These are phyloP conservation scores for Euschistus heros DNA, from an alignment of 1,140 invertebrate genomes.

Conservation along the genomic window DNA sequence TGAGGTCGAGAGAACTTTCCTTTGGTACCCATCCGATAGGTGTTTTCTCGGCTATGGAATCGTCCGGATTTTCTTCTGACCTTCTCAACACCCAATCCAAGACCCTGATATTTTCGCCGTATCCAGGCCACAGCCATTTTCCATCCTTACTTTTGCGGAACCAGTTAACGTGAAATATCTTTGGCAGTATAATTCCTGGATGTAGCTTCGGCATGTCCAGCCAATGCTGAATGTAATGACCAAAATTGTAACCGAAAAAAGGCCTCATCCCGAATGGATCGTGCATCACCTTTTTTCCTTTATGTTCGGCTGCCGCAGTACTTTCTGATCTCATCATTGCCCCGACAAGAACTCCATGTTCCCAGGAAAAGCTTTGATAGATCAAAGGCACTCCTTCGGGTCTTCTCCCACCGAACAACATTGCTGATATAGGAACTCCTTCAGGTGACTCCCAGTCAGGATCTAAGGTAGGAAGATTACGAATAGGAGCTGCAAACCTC, in stretches of 20 bases:
- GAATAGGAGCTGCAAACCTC: constrained; percentile 76
- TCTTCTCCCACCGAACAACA: constrained; percentile 90
- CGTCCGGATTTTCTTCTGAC: constrained; percentile 46
- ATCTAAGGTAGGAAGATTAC: constrained; percentile 92
- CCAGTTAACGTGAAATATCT: constrained; percentile 98
- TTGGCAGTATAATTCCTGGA: constrained; percentile 57
- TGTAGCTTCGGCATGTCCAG: constrained; percentile 60
- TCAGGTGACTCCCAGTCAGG: constrained; percentile 68
- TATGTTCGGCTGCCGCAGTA: constrained; percentile 94
- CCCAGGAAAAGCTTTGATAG: constrained; percentile 85
- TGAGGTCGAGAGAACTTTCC: constrained; percentile 52
- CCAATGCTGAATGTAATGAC: constrained; percentile 92
- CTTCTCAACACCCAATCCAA: constrained; percentile 87
- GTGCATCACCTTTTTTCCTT: constrained; percentile 91
- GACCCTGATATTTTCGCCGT: constrained; percentile 90
- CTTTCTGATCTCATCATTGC: constrained; percentile 91
- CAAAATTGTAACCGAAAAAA: constrained; percentile 99
- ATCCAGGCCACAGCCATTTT: constrained; percentile 94
- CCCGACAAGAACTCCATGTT: constrained; percentile 93
- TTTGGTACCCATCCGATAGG: constrained; percentile 61
- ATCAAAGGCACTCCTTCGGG: constrained; percentile 89
- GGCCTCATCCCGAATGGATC: constrained; percentile 99
- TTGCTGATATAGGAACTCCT: constrained; percentile 91
- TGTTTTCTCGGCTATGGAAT: constrained; percentile 40
- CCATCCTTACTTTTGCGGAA: constrained; percentile 68